A percentile compares a stretch with the other conserved stretches of the same genome.
phyloP scores from a whole-genome alignment of 2,797 vertebrate genomes.

The Malurus leucopterus region DNA sequence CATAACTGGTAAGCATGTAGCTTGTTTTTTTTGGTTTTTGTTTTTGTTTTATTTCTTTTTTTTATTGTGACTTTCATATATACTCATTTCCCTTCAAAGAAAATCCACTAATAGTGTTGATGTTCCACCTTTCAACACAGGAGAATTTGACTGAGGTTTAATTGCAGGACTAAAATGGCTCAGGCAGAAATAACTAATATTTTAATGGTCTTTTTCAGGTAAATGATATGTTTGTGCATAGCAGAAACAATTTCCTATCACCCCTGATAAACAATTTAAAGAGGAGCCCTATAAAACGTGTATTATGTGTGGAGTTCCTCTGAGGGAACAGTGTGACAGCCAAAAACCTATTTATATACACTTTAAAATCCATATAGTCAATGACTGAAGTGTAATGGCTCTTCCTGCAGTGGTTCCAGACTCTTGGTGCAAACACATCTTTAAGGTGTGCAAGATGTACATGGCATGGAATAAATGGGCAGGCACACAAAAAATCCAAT shows the following conservation, averaged over 20 bases:
- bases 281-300: neutral
- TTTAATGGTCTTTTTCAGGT: neutral
- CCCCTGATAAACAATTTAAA: conserved; percentile 5
- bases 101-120: neutral
- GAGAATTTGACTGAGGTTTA: neutral
- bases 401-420: neutral
- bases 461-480: neutral
- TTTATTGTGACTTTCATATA: neutral
- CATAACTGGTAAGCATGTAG: neutral
- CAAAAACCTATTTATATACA: conserved; percentile 8
- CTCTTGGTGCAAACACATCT: neutral
- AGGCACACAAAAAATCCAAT: neutral
- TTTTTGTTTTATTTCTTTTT: neutral
- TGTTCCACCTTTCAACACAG: neutral
- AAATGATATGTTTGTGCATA: neutral
- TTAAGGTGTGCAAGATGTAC: neutral
- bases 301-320: neutral
- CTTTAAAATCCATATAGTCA: neutral
- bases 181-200: neutral
- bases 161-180: neutral
- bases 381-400: neutral
- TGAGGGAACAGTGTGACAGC: neutral
- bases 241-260: conserved; percentile 8
- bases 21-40: neutral
- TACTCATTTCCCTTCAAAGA: neutral